A percentile compares a stretch with the other conserved stretches of the same genome.
These are phyloP conservation scores for Furcifer pardalis DNA, from an alignment of 2,797 vertebrate genomes.

Conservation along the genomic window DNA sequence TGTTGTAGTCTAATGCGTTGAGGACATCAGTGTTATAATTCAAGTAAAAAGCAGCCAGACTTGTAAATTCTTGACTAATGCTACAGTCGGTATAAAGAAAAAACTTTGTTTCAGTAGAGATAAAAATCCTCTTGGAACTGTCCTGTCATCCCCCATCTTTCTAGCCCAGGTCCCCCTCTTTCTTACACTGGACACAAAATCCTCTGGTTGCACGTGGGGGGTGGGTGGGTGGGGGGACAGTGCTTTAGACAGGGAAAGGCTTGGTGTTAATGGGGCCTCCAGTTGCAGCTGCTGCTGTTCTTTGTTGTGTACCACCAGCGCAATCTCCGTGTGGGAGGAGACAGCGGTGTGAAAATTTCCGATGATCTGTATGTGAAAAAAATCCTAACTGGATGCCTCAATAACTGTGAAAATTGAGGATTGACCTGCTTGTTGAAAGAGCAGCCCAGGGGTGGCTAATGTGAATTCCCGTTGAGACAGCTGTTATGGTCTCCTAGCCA, in stretches of 20 bases:
- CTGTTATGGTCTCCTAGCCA: too few relatives aligned
- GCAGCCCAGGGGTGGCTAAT: background rate
- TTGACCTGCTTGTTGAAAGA: too few relatives aligned
- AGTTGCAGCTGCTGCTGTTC: background rate
- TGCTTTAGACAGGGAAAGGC: background rate
- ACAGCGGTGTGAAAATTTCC: background rate
- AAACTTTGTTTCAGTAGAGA: background rate
- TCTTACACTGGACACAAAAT: background rate
- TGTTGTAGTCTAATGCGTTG: background rate
- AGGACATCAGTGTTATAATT: background rate
- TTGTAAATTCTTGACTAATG: background rate
- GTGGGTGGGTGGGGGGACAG: too few relatives aligned
- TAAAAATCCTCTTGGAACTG: background rate
- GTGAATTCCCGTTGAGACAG: background rate
- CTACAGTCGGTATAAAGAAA: too few relatives aligned
- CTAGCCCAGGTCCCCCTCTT: background rate
- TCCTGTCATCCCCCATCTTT: background rate
- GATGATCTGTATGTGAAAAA: background rate
- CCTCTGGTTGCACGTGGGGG: background rate
- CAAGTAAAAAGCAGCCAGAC: background rate
- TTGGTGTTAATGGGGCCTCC: background rate
- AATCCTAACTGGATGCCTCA: background rate
- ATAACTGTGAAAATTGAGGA: background rate
- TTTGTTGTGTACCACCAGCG: background rate
- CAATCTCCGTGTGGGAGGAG: background rate